These are phyloP conservation scores for Agonopterix alstromeriana DNA, from an alignment of 2,888 invertebrate species.

Conservation along the genomic window DNA sequence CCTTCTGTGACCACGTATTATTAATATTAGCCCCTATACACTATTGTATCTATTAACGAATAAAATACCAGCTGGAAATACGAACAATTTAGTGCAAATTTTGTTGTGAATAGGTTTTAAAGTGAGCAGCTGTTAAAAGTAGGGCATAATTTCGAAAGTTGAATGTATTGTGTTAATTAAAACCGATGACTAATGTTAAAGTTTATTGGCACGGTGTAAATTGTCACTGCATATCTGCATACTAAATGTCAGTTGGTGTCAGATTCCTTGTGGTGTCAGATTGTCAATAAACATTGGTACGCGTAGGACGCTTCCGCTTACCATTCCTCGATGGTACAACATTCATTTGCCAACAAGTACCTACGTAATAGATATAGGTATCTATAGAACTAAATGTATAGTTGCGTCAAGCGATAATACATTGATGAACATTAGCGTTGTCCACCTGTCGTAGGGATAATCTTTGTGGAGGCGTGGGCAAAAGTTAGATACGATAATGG, in stretches of 20 bases:
- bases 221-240: neutral
- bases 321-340: neutral
- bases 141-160: slow-evolving; percentile 4
- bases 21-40: slow-evolving; percentile 4
- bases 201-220: slow-evolving; percentile 2
- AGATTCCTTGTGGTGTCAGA: slow-evolving; percentile 29
- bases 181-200: slow-evolving; percentile 4
- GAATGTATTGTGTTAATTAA: neutral
- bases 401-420: neutral
- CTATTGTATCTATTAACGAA: neutral
- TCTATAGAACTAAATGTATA: neutral
- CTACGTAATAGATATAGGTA: neutral
- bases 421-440: neutral
- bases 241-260: slow-evolving; percentile 24
- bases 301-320: slow-evolving; percentile 41
- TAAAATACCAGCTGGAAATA: neutral
- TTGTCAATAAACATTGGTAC: slow-evolving; percentile 18
- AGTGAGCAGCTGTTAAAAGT: neutral
- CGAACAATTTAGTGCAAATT: neutral
- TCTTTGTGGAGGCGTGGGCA: no score
- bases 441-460: no score
- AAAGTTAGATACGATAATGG: no score
- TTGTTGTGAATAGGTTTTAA: neutral
- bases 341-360: neutral
- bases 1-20: slow-evolving; percentile 6